Conservation (phyloP, 2,888 invertebrate genomes). For the Drosophila suboccidentalis region DNA sequence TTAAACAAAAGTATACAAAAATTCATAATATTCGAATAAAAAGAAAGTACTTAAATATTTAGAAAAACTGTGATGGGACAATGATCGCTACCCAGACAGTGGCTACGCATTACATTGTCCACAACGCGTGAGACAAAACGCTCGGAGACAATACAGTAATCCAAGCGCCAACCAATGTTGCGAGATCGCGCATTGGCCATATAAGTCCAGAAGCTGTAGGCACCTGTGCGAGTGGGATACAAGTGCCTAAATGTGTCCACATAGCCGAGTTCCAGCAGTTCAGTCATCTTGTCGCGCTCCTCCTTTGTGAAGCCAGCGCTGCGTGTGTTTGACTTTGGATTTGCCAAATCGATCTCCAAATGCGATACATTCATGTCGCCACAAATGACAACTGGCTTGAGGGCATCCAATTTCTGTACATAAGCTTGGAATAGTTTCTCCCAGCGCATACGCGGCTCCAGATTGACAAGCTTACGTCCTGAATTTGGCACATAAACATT, state of each 20-base stretch:
- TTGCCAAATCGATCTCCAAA: slow-evolving; percentile 96
- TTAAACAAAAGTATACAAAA: background rate
- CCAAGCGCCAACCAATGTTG: slow-evolving; percentile 98
- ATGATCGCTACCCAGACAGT: slow-evolving; percentile 97
- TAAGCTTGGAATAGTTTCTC: slow-evolving; percentile 93
- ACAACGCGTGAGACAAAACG: slow-evolving; percentile 91
- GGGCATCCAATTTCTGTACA: slow-evolving; percentile 91
- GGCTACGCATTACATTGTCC: slow-evolving; percentile 92
- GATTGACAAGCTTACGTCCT: slow-evolving; percentile 93
- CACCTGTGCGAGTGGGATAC: slow-evolving; percentile 92
- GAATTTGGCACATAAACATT: slow-evolving; percentile 98
- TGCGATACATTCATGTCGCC: slow-evolving; percentile 99
- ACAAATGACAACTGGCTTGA: slow-evolving; percentile 97
- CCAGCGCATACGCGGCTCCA: slow-evolving; percentile 96
- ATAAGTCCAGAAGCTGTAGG: slow-evolving; percentile 98
- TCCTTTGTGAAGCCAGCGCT: slow-evolving; percentile 98
- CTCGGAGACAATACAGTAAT: slow-evolving; percentile 97
- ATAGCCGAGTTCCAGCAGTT: slow-evolving; percentile 92
- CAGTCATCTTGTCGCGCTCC: slow-evolving; percentile 96
- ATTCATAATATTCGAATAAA: slow-evolving; percentile 1
- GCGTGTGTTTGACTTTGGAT: slow-evolving; percentile 96
- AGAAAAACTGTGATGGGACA: slow-evolving; percentile 95
- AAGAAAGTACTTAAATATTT: slow-evolving; percentile 84
- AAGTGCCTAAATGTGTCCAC: slow-evolving; percentile 95
- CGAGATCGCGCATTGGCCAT: slow-evolving; percentile 94